Percentiles rank a stretch among this genome's conserved stretches.
phyloP scores from a whole-genome alignment of 2,888 invertebrate species.

The Trisateles emortualis region DNA sequence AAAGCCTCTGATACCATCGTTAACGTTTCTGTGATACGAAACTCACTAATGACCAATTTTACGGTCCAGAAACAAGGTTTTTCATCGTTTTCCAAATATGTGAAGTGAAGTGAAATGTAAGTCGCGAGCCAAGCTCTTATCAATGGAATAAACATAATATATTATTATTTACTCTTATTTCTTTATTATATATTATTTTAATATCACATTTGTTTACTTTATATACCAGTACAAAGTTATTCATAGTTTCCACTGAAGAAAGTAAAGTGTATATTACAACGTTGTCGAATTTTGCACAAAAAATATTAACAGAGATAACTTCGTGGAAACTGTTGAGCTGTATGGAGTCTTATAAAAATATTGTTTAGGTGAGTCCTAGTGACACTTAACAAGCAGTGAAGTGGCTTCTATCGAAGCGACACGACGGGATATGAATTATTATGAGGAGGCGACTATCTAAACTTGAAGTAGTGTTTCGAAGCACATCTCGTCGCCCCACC shows the following conservation, averaged over 20 bases:
- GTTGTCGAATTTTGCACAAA: slow-evolving; percentile 16
- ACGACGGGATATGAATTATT: slow-evolving; percentile 71
- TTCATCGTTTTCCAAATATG: slow-evolving; percentile 7
- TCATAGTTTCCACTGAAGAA: no score
- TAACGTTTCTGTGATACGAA: slow-evolving; percentile 16
- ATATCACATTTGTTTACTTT: no score
- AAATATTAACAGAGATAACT: slow-evolving; percentile 33
- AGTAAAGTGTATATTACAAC: no score
- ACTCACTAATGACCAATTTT: slow-evolving; percentile 37
- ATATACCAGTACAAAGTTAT: no score
- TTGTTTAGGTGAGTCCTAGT: slow-evolving; percentile 64
- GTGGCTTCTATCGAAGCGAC: slow-evolving; percentile 66
- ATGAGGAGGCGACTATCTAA: slow-evolving; percentile 67
- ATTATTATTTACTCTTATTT: no score
- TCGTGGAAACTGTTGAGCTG: slow-evolving; percentile 35
- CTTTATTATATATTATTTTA: no score
- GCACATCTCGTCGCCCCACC: slow-evolving; percentile 58
- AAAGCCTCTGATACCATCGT: slow-evolving; percentile 1
- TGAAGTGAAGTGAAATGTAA: background rate
- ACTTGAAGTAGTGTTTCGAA: slow-evolving; percentile 73
- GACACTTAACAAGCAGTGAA: slow-evolving; percentile 74
- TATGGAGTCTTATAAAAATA: slow-evolving; percentile 64
- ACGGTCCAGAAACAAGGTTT: slow-evolving; percentile 10
- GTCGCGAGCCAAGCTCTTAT: background rate
- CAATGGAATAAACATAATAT: no score